phyloP scores from a whole-genome alignment of 1,140 invertebrate genomes.

The Ceratitis capitata region DNA sequence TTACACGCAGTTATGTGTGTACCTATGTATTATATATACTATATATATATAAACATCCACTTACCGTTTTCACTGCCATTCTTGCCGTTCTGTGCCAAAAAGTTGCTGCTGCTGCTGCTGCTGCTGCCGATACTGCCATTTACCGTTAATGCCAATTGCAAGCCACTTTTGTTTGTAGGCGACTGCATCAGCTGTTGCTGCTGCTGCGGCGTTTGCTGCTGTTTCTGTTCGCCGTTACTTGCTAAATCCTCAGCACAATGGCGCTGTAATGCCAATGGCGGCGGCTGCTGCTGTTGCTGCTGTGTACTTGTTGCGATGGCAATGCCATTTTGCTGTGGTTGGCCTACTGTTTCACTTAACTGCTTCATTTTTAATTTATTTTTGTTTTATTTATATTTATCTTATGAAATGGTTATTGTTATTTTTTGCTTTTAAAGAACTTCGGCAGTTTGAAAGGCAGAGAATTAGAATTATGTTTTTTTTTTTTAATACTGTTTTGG shows the following conservation, averaged over 20 bases:
- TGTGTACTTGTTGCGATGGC: not conserved
- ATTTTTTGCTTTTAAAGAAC: not conserved
- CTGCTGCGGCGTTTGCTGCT: not conserved
- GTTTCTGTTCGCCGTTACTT: conserved; percentile 23
- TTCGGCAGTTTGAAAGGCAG: not conserved
- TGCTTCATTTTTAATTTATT: conserved; percentile 11
- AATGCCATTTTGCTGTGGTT: not conserved
- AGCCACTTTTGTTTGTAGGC: conserved; percentile 6
- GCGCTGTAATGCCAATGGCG: not conserved
- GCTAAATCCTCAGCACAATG: conserved; percentile 1
- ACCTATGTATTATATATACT: not conserved
- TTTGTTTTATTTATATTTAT: not conserved
- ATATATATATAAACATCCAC: not conserved
- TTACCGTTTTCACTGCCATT: conserved; percentile 25
- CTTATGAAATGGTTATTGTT: not conserved
- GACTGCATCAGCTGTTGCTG: conserved; percentile 23
- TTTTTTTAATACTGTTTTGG: not conserved
- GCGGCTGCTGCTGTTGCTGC: not conserved
- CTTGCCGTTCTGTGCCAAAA: not conserved
- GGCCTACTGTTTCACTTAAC: conserved; percentile 13
- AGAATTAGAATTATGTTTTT: not conserved
- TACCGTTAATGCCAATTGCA: conserved; percentile 5
- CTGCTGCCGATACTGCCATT: not conserved
- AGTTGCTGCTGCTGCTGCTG: not conserved
- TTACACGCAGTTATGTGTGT: no score